Percentiles rank a stretch among this genome's conserved stretches.
These are phyloP conservation scores for Macroteleia sp. DNA, from an alignment of 2,888 invertebrate species.

Conservation along the genomic window DNA sequence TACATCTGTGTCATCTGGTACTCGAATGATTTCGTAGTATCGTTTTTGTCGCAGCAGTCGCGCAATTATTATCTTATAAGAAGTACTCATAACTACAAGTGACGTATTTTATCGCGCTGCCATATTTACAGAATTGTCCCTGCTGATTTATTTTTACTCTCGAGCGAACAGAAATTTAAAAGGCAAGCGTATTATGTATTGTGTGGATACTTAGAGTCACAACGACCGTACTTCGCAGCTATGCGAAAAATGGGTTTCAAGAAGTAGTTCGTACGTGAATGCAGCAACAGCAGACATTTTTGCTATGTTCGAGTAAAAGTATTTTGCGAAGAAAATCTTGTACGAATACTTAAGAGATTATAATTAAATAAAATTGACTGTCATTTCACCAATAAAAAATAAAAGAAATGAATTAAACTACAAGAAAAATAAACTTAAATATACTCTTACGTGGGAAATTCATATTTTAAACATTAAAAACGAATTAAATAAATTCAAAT, in stretches of 20 bases:
- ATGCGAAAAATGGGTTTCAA: conserved; percentile 43
- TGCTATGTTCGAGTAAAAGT: not conserved
- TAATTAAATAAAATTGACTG: conserved; percentile 19
- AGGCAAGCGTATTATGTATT: conserved; percentile 43
- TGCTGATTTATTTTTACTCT: conserved; percentile 43
- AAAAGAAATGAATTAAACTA: not conserved
- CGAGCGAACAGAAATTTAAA: conserved; percentile 43
- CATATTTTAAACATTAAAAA: no score
- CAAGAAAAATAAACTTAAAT: not conserved
- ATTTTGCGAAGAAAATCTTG: conserved; percentile 2
- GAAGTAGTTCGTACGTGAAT: conserved; percentile 33
- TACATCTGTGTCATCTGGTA: no score
- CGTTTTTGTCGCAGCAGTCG: no score
- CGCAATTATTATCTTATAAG: conserved; percentile 16
- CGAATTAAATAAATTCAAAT: no score
- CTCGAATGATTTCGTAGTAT: no score
- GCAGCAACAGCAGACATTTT: conserved; percentile 16
- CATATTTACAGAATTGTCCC: conserved; percentile 33
- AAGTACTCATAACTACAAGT: conserved; percentile 7
- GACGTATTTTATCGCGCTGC: conserved; percentile 13
- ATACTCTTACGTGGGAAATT: no score
- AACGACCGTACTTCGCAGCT: conserved; percentile 26
- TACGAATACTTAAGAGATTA: conserved; percentile 1
- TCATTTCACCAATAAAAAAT: no score
- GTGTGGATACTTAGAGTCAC: conserved; percentile 34